Evolutionary conservation across 2,113 vertebrate genomes (phyloP), one percentile per base, ranked within the genome.

Genomic region (Garra rufa): DNA sequence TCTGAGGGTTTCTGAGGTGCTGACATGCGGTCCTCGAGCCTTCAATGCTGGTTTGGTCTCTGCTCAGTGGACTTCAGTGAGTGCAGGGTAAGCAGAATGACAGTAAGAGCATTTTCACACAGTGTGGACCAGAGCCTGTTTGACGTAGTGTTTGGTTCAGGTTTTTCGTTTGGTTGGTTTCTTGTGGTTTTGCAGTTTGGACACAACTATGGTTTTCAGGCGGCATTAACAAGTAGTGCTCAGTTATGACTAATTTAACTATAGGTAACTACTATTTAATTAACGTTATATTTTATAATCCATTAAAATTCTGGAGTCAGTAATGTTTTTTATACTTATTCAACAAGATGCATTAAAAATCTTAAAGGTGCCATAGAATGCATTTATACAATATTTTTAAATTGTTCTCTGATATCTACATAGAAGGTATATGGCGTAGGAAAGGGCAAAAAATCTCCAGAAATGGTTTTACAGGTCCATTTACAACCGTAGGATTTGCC

Each of bases 51-150:
- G 38, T 28, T 38, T 83, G 69, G 59, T 84, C 59, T 65, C 59
- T 52, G 44, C 44, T 50, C 59, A 9, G 63, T 34, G 44, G 61
- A 44, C 48, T 26, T 70, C 48, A 43, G 48, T 4, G 48, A 34
- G 82, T 41, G 73, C 19, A 76, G 79, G 28, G 26, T 67, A 34
- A 67, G 59, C 44, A 50, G 59, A 67, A 46, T 79, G 75, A 86
- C 65, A 74, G 41, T 30, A 76, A 83, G 57, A 73, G 70, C 9
- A 24, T 50, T 43, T 71, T 71, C 77, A 26, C 38, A 59, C 44
- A 38, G 75, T 57, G 50, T 9, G 11, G 9, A 7, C 24, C 24
- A 2, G 43, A 65, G 24, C 43, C 57, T 0, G 11, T 61, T 61
- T 19, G 38, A 78, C 1, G 4, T 50, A 57, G 10, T 14, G 50